phyloP scores from a whole-genome alignment of 2,888 invertebrate species.

The Trichogramma evanescens region DNA sequence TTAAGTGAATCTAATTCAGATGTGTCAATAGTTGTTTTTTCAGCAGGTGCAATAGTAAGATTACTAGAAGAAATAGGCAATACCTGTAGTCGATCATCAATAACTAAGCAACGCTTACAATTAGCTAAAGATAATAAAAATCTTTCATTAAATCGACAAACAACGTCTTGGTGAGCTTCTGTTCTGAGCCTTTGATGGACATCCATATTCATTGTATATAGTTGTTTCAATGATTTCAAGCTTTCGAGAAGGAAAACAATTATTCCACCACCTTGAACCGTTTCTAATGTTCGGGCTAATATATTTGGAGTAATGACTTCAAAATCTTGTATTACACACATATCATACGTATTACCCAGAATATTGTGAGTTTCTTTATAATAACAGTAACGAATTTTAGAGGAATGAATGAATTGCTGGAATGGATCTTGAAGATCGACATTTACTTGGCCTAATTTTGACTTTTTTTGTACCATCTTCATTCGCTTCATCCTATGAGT shows the following conservation, averaged over 20 bases:
- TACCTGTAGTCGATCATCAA: conserved; percentile 88
- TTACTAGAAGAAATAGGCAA: conserved; percentile 88
- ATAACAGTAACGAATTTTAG: conserved; percentile 94
- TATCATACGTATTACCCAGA: conserved; percentile 93
- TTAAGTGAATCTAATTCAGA: conserved; percentile 69
- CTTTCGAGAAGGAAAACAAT: conserved; percentile 81
- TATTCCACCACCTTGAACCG: conserved; percentile 94
- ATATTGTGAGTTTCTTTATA: conserved; percentile 97
- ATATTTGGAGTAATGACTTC: conserved; percentile 97
- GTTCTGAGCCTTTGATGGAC: conserved; percentile 93
- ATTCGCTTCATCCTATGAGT: conserved; percentile 89
- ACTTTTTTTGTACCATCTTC: conserved; percentile 73
- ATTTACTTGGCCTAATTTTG: conserved; percentile 79
- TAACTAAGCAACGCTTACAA: conserved; percentile 81
- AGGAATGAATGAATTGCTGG: conserved; percentile 91
- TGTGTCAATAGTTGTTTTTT: conserved; percentile 39
- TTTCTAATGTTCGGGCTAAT: conserved; percentile 93
- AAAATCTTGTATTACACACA: conserved; percentile 94
- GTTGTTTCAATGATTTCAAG: conserved; percentile 81
- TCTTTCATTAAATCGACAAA: conserved; percentile 93
- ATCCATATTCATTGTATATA: conserved; percentile 97
- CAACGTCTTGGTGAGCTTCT: conserved; percentile 85
- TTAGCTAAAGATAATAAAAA: conserved; percentile 85
- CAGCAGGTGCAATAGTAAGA: conserved; percentile 50
- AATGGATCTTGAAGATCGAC: conserved; percentile 94